A percentile compares a stretch with the other conserved stretches of the same genome.
These are phyloP conservation scores for Monopterus albus DNA, from an alignment of 2,113 vertebrate genomes.

Conservation along the genomic window DNA sequence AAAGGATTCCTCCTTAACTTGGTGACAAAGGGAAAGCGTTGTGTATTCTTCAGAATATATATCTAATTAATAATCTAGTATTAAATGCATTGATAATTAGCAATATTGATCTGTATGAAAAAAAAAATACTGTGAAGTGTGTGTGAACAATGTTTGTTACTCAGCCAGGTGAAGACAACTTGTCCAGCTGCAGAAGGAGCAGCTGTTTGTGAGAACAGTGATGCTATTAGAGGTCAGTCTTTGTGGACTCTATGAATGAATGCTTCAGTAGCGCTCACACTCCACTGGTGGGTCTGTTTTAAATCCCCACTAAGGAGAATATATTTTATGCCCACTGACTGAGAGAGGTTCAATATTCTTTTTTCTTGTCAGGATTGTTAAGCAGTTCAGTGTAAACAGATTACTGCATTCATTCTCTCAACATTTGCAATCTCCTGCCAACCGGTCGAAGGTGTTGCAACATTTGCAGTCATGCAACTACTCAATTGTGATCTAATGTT, in stretches of 20 bases:
- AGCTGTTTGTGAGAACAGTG: slow-evolving; percentile 4
- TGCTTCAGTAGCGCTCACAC: not conserved
- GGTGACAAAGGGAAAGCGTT: not conserved
- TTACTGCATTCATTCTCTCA: slow-evolving; percentile 8
- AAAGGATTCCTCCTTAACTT: not conserved
- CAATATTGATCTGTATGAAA: no score
- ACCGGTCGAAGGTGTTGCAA: slow-evolving; percentile 20
- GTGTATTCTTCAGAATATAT: no score
- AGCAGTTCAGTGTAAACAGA: slow-evolving; percentile 29
- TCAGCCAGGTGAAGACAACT: no score
- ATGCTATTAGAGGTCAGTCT: not conserved
- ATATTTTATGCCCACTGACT: slow-evolving; percentile 6
- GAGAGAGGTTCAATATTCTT: slow-evolving; percentile 21
- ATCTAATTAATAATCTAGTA: no score
- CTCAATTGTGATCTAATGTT: slow-evolving; percentile 8
- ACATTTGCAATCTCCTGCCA: slow-evolving; percentile 45
- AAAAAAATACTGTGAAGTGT: no score
- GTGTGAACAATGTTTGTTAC: no score
- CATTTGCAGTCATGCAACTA: slow-evolving; percentile 15
- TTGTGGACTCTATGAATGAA: not conserved
- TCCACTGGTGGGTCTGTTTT: not conserved
- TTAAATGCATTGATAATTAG: no score
- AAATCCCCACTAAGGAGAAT: slow-evolving; percentile 23
- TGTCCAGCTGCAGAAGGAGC: not conserved
- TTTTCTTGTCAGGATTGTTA: slow-evolving; percentile 37